Base-by-base conservation (phyloP, 2,113 vertebrate species). In the Mormyrus iriodes region DNA sequence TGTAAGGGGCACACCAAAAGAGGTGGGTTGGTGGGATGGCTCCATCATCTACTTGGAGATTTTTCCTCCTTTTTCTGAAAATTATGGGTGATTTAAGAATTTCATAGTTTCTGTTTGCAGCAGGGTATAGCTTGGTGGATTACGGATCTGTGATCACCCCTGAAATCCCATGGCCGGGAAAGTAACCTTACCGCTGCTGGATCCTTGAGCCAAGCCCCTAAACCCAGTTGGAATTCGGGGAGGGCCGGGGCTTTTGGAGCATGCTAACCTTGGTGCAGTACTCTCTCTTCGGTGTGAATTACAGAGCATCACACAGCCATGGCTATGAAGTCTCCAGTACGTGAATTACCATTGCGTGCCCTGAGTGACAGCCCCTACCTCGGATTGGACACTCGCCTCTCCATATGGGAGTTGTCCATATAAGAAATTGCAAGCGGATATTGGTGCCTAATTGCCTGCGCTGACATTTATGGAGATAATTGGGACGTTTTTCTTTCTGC, bases 261-360 rank as follows among this genome's bases (percentile, higher is more conserved):
- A 87, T 31, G 48, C 88, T 48, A 48, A 0, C 21, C 49, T 5
- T 79, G 83, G 52, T 89, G 24, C 58, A 65, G 35, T 0, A 0
- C n/a, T 85, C 87, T 91, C 3, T 58, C 19, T 89, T 83, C 88
- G 76, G 88, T 69, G 48, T 88, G 88, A 53, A 87, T 88, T 91
- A 88, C 87, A 86, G 89, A 83, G 48, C 87, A 35, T 65, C 87
- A 79, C 39, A 21, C 12, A 10, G 10, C n/a, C 3, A 3, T 12
- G 51, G 17, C 24, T 44, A 48, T 8, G n/a, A 12, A 21, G 44
- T 79, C 46, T 48, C 44, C 51, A 52, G 31, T 24, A 31, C 6
- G 84, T 58, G 49, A 39, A 87, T 79, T 48, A 85, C 83, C n/a
- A 21, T 85, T 85, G 3, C 10, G 19, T n/a, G 3, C 65, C 4